These are phyloP conservation scores for Muscina levida DNA, from an alignment of 2,888 invertebrate genomes.

Conservation along the genomic window DNA sequence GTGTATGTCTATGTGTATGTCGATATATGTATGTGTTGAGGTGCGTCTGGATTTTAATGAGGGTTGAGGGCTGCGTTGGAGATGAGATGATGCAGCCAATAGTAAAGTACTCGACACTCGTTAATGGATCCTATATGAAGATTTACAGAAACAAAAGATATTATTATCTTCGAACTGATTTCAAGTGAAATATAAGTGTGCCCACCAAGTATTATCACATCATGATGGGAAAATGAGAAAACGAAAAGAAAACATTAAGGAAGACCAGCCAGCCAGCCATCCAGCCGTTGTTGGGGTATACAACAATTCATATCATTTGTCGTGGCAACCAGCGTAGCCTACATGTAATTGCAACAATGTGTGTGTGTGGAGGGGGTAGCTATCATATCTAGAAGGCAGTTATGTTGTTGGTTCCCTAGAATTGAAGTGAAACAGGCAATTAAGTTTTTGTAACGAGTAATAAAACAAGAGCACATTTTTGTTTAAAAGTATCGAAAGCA, in stretches of 20 bases:
- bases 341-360: neutral
- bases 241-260: neutral
- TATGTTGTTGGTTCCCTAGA: neutral
- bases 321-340: slow-evolving; percentile 42
- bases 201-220: slow-evolving; percentile 46
- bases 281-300: too few relatives aligned
- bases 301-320: slow-evolving; percentile 50
- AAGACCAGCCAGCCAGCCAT: too few relatives aligned
- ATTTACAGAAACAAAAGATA: slow-evolving; percentile 1
- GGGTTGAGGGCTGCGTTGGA: too few relatives aligned
- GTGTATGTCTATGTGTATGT: too few relatives aligned
- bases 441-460: neutral
- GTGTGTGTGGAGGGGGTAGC: neutral
- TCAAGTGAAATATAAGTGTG: slow-evolving; percentile 24
- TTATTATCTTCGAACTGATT: slow-evolving; percentile 20
- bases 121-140: too few relatives aligned
- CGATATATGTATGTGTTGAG: neutral
- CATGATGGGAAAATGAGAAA: slow-evolving; percentile 32
- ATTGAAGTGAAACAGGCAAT: neutral
- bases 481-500: neutral
- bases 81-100: too few relatives aligned
- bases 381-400: neutral
- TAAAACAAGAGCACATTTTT: neutral
- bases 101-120: too few relatives aligned
- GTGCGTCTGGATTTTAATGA: neutral